Base-by-base conservation (phyloP, 2,888 invertebrate species). In the Ichneumoninae sp. region DNA sequence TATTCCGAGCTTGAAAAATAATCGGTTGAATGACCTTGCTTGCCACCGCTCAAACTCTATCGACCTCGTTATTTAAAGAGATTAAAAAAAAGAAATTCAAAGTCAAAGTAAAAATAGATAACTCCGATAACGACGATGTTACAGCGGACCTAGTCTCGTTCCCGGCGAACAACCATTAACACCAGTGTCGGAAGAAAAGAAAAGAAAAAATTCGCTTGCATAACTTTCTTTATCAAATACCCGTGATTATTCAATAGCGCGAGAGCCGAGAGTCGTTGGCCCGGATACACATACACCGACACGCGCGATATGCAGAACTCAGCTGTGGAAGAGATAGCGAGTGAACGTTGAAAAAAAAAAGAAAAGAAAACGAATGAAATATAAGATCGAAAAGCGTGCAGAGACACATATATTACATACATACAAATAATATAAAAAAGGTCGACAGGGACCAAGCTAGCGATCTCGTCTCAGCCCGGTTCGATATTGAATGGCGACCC, bases 401-500 rank as follows among this genome's bases (percentile, higher is more conserved):
- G 54, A 40, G 77, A 82, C 40, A 72, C 82, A 60, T 81, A 62
- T 70, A 72, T 75, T 50, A 65, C 19, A 50, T 50, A 66, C 10
- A 54, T 76, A 66, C 13, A 52, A 36, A 54, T 50, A 19, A 44
- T 3, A 40, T 2, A 19, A 52, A n/a, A 52, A 52, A 19, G 2
- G 19, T 54, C 19, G 68, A 81, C 65, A 82, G 66, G 80, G 68
- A 77, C 77, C 82, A 69, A 69, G 74, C 70, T 70, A 57, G 62
- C 80, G 81, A 85, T 87, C 82, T 83, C 60, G 68, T 40, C 86
- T 85, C 65, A 16, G 78, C 78, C 87, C 88, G 86, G 86, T 88
- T 90, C 87, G 87, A 89, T 89, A 90, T 90, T 88, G 89, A 90
- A 86, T 89, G 89, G 89, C 90, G 90, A 91, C 89, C 84, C 82